phyloP scores from a whole-genome alignment of 2,113 vertebrate genomes.

The Microcebus lehilahytsara region DNA sequence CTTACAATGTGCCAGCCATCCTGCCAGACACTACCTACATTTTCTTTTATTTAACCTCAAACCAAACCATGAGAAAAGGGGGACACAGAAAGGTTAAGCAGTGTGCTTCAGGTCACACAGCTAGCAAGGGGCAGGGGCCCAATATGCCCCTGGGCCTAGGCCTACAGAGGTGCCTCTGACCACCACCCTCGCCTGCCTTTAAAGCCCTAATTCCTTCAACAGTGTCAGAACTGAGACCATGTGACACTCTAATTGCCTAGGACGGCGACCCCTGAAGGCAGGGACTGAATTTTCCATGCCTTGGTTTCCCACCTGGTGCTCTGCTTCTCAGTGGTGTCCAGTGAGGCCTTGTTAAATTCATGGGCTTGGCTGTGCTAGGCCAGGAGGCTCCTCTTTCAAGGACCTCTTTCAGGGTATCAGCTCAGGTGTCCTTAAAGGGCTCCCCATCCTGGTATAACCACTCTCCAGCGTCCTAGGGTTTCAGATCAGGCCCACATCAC shows the following conservation, averaged over 20 bases:
- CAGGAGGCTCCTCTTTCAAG: conserved; percentile 61
- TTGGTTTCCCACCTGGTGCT: neutral
- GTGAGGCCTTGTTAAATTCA: conserved; percentile 62
- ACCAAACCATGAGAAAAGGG: neutral
- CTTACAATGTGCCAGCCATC: neutral
- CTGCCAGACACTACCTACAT: too few species aligned
- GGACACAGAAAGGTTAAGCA: neutral
- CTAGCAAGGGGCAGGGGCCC: neutral
- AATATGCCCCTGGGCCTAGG: neutral
- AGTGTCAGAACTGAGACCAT: neutral
- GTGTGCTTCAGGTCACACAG: neutral
- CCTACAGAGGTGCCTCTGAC: neutral
- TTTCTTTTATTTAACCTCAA: neutral
- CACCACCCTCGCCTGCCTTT: neutral
- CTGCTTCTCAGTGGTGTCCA: neutral
- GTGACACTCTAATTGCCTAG: neutral
- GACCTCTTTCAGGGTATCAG: neutral
- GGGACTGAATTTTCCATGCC: neutral
- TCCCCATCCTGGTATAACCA: neutral
- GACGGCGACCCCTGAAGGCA: neutral
- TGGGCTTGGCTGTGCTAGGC: neutral
- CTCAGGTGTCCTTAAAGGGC: conserved; percentile 72
- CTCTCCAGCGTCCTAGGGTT: neutral
- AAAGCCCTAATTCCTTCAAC: neutral
- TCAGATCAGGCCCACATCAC: neutral